Evolutionary conservation across 2,113 vertebrate genomes (phyloP).

Genomic region (Aplodontia rufa): DNA sequence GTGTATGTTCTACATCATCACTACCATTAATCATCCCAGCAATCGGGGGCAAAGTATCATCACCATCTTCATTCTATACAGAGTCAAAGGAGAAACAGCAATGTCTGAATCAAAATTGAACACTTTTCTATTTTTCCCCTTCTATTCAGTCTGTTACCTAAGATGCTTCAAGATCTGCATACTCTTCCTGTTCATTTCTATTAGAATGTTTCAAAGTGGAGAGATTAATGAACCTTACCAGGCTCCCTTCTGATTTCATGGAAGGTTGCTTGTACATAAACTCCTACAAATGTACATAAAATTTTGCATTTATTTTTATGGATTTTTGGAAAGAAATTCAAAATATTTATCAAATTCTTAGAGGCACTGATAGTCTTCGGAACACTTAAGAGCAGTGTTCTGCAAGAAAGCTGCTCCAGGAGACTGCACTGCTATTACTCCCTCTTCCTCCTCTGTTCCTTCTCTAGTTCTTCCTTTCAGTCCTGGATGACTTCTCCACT

Average conservation of each 20-base stretch:
- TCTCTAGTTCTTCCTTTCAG: not conserved
- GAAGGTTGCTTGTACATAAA: not conserved
- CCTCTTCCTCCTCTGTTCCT: not conserved
- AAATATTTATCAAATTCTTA: not conserved
- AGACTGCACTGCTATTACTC: not conserved
- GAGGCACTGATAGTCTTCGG: not conserved
- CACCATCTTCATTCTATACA: not conserved
- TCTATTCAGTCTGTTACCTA: not conserved
- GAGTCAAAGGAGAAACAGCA: not conserved
- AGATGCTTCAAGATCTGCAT: not conserved
- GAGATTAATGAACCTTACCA: not conserved
- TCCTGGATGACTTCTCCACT: not conserved
- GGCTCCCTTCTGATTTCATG: not conserved
- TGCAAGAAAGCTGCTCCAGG: not conserved
- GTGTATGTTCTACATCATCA: not conserved
- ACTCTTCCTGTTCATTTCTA: not conserved
- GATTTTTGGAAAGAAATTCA: not conserved
- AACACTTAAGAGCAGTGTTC: not conserved
- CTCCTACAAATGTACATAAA: not conserved
- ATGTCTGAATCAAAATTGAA: constrained; percentile 16
- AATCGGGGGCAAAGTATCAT: not conserved
- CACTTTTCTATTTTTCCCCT: not conserved
- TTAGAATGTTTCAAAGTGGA: not conserved
- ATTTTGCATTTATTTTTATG: not conserved
- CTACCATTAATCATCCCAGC: not conserved